Evolutionary conservation across 2,888 invertebrate species (phyloP), one percentile per base, ranked within the genome.

Genomic region (Nycteola revayana): DNA sequence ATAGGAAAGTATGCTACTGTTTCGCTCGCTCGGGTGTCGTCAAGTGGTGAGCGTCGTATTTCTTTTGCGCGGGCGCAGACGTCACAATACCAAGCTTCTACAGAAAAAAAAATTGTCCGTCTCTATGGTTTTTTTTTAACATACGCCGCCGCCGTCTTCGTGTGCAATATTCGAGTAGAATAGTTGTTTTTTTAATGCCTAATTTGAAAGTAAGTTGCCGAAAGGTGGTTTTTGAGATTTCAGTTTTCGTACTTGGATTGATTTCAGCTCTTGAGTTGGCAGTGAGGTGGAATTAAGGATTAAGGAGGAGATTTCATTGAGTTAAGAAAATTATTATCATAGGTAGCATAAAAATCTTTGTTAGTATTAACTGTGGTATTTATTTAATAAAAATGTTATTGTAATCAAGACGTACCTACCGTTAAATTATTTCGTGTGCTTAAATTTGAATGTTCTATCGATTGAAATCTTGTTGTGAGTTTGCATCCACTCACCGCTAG

Each of bases 161-260:
- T 80, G 86, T 87, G 86, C 86, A 79, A 88, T 87, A 86, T 87
- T 86, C 82, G 83, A 83, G 75, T 80, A 71, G 76, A 57, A 75
- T 75, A 74, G 69, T 60, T 58, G 66, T 57, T 66, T 77, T 71
- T 67, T 57, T 61, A 65, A 73, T 44, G 64, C 81, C 75, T 78
- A 79, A 84, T 81, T 80, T 75, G 67, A 77, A 81, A 81, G 78
- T 75, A 74, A 72, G 69, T 66, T 69, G 58, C 68, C 52, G 56
- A 58, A 60, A 58, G 56, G 47, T 60, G 55, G 47, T 60, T 50
- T 68, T 62, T 64, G 69, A 64, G 40, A 5, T n/a, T 14, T 14
- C 3, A 14, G 14, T 14, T 14, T 14, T 14, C n/a, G n/a, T n/a
- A n/a, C n/a, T n/a, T n/a, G n/a, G n/a, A n/a, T n/a, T n/a, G n/a